Percentiles rank a stretch among this genome's conserved stretches.
Evolutionary conservation across 64 coral and sea anemone genomes (phyloP).

Genomic region (Montipora capricornis): DNA sequence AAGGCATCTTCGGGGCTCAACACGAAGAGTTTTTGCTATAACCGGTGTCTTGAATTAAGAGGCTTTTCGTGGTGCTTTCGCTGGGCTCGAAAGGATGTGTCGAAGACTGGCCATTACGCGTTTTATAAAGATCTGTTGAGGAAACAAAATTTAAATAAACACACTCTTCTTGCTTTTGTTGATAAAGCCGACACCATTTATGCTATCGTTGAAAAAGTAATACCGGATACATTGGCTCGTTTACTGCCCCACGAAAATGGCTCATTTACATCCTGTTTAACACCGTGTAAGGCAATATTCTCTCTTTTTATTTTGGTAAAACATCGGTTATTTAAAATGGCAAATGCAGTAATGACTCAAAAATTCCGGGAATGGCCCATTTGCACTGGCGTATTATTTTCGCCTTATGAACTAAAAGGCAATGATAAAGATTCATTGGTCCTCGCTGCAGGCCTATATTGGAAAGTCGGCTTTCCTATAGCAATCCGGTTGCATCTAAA

Average conservation of each 20-base stretch:
- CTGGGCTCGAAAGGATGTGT: not conserved
- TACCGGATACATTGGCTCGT: slow-evolving; percentile 14
- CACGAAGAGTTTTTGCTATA: not conserved
- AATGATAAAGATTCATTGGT: not conserved
- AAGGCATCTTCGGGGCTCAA: not conserved
- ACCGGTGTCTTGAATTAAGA: no score
- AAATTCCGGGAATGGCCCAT: not conserved
- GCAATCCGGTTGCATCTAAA: not conserved
- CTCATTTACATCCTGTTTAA: slow-evolving; percentile 7
- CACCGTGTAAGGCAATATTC: not conserved
- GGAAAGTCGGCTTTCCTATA: not conserved
- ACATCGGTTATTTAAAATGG: not conserved
- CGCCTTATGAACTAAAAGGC: not conserved
- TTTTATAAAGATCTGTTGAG: not conserved
- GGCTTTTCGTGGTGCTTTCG: not conserved
- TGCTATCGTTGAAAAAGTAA: not conserved
- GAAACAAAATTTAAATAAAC: not conserved
- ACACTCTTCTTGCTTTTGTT: not conserved
- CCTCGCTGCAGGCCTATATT: not conserved
- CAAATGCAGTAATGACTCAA: not conserved
- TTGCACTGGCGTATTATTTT: not conserved
- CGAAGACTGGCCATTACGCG: not conserved
- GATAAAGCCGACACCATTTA: not conserved
- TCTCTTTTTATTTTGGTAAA: not conserved
- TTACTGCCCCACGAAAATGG: not conserved